A percentile compares a stretch with the other conserved stretches of the same genome.
Evolutionary conservation across 2,888 invertebrate species (phyloP).

Genomic region (Cordilura impudica): DNA sequence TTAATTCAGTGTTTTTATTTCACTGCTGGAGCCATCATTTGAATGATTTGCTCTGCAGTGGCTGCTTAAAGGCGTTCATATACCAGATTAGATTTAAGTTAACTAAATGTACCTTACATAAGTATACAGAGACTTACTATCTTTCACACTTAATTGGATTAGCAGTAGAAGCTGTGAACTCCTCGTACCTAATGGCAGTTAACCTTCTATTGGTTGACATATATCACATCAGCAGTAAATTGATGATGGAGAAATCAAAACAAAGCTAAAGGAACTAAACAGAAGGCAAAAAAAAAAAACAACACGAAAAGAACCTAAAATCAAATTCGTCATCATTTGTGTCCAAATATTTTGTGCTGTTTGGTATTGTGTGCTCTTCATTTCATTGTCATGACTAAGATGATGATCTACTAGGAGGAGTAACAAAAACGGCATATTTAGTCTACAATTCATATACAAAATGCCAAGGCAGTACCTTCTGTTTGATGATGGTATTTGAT

Average conservation of each 20-base stretch:
- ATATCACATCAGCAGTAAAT: conserved; percentile 38
- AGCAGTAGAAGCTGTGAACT: conserved; percentile 44
- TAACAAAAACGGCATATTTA: conserved; percentile 22
- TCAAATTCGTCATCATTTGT: conserved; percentile 51
- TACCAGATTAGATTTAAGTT: conserved; percentile 3
- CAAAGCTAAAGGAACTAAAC: conserved; percentile 6
- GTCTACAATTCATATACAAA: not conserved
- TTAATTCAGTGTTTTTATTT: conserved; percentile 7
- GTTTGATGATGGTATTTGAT: conserved; percentile 28
- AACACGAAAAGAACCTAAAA: conserved; percentile 25
- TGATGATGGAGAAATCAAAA: conserved; percentile 10
- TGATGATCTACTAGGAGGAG: conserved; percentile 45
- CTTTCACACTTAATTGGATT: conserved; percentile 35
- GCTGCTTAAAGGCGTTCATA: conserved; percentile 11
- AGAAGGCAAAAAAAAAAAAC: conserved; percentile 1
- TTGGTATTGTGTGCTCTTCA: conserved; percentile 11
- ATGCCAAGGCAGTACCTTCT: not conserved
- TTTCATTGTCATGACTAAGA: conserved; percentile 47
- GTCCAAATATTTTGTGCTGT: conserved; percentile 37
- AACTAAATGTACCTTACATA: conserved; percentile 1
- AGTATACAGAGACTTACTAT: not conserved
- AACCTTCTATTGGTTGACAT: conserved; percentile 44
- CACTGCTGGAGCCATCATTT: conserved; percentile 29
- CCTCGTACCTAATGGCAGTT: conserved; percentile 32
- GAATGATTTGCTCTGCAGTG: conserved; percentile 11